Evolutionary conservation across 1,140 invertebrate species (phyloP).

Genomic region (Drosophila leontia): DNA sequence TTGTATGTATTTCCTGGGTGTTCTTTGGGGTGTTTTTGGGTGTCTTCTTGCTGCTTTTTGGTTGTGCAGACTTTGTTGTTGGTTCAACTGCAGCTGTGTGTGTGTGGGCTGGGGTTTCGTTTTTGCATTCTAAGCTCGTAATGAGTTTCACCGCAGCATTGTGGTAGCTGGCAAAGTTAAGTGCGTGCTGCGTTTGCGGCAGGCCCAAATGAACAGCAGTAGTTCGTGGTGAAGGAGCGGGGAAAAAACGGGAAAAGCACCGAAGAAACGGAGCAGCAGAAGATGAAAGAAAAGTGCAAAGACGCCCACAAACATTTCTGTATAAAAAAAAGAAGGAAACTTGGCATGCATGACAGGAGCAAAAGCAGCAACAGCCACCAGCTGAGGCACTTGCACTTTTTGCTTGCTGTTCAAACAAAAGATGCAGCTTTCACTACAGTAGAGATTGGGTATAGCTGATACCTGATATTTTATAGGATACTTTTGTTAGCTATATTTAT

Average conservation of each 20-base stretch:
- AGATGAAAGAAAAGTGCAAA: constrained; percentile 64
- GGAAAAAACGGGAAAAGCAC: constrained; percentile 16
- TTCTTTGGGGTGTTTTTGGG: not conserved
- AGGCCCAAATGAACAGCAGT: constrained; percentile 65
- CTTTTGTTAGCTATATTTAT: not conserved
- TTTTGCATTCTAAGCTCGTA: constrained; percentile 82
- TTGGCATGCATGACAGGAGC: constrained; percentile 65
- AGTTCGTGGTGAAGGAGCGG: not conserved
- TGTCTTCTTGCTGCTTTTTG: constrained; percentile 19
- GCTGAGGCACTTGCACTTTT: constrained; percentile 78
- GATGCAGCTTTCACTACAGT: constrained; percentile 40
- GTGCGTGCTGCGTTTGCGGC: constrained; percentile 79
- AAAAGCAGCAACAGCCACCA: constrained; percentile 31
- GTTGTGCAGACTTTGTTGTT: constrained; percentile 27
- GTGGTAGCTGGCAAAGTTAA: constrained; percentile 77
- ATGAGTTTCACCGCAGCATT: constrained; percentile 80
- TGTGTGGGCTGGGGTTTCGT: constrained; percentile 55
- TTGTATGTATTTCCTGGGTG: not conserved
- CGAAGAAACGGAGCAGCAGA: constrained; percentile 30
- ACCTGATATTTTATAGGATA: not conserved
- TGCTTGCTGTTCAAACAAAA: constrained; percentile 69
- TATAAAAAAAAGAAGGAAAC: constrained; percentile 54
- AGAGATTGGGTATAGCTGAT: too few species aligned
- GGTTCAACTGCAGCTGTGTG: constrained; percentile 22
- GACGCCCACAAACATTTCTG: constrained; percentile 70